Base-by-base conservation (phyloP, 2,113 vertebrate genomes). In the Paramormyrops kingsleyae region DNA sequence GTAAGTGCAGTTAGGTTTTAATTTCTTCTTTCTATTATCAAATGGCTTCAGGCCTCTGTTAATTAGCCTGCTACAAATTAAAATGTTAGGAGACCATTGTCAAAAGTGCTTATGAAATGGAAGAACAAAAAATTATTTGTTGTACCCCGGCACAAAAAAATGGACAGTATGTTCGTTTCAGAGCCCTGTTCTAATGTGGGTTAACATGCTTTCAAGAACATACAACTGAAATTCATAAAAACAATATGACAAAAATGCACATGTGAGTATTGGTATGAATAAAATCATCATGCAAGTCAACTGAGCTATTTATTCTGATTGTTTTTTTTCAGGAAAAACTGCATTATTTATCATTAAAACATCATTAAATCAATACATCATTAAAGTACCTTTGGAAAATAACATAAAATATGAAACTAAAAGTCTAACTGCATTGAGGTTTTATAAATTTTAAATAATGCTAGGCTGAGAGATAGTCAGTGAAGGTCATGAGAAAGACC, bases 71-170 rank as follows among this genome's bases (percentile, higher is more conserved):
- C 15, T 17, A 35, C 46, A 80, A 85, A 86, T 89, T 56, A 85
- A 86, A 89, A 44, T 88, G 24, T 84, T 46, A 56, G 39, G 21
- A 47, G 88, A 52, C 27, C 50, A 27, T 66, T 89, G 77, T 89
- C 21, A 42, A 74, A 89, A 24, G 27, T 89, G 88, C 44, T 46
- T 77, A 46, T 52, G 66, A 19, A 83, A 35, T 53, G 70, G 17
- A 47, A 77, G 44, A 70, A n/a, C 24, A 3, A 74, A 74, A 53
- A 44, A 56, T 80, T 3, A 56, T 21, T 42, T 27, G n/a, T 66
- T 89, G 27, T 83, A 52, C 56, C 1, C 35, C 5, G 5, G 5
- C 1, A 42, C n/a, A 42, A 77, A 77, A 80, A 77, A 80, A 77
- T 17, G 74, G 35, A 35, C 74, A 17, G 35, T 13, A 46, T 86